Evolutionary conservation across 2,888 invertebrate genomes (phyloP).

Genomic region (Eupithecia pulchellata): DNA sequence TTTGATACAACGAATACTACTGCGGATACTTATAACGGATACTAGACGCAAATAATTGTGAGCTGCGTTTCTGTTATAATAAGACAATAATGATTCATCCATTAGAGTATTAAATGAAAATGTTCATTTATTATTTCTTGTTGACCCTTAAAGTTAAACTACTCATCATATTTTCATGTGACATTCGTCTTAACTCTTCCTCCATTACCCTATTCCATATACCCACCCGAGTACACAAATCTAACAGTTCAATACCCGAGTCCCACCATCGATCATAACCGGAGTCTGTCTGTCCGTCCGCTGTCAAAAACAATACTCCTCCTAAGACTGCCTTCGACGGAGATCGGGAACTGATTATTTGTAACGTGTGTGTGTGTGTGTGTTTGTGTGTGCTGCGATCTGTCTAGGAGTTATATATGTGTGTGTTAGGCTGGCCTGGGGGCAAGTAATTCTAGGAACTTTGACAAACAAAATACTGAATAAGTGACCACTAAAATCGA

Average conservation of each 20-base stretch:
- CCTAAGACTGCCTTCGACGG: slow-evolving; percentile 26
- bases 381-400: not conserved
- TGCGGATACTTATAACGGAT: too few relatives aligned
- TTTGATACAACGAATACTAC: too few relatives aligned
- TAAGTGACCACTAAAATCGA: too few relatives aligned
- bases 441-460: not conserved
- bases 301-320: slow-evolving; percentile 48
- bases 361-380: not conserved
- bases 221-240: not conserved
- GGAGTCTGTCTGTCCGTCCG: slow-evolving; percentile 38
- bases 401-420: not conserved
- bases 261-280: slow-evolving; percentile 38
- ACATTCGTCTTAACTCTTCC: not conserved
- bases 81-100: too few relatives aligned
- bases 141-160: not conserved
- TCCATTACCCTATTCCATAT: not conserved
- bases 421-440: not conserved
- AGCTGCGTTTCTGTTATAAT: not conserved
- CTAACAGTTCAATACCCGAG: slow-evolving; percentile 4
- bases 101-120: too few relatives aligned
- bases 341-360: slow-evolving; percentile 18
- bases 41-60: not conserved
- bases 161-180: not conserved
- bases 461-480: not conserved
- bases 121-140: not conserved